A percentile compares a stretch with the other conserved stretches of the same genome.
These are phyloP conservation scores for Oryzias javanicus DNA, from an alignment of 2,113 vertebrate species.

Conservation along the genomic window DNA sequence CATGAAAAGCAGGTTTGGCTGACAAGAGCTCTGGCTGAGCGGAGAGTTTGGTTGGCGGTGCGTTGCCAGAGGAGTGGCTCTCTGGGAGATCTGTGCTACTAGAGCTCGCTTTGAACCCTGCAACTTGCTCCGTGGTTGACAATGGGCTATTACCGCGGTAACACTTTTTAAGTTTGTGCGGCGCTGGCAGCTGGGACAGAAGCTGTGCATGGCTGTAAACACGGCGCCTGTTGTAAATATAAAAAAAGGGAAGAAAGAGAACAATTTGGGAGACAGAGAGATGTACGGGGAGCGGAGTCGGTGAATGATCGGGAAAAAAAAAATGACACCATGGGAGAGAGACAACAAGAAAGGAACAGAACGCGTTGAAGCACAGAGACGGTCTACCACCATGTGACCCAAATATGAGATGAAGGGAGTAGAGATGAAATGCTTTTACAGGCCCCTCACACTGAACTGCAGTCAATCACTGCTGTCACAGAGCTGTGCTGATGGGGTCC, in stretches of 20 bases:
- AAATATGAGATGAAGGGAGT: slow-evolving; percentile 49
- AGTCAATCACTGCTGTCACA: slow-evolving; percentile 29
- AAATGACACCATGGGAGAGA: slow-evolving; percentile 25
- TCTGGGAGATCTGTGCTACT: slow-evolving; percentile 52
- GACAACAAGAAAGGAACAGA: slow-evolving; percentile 40
- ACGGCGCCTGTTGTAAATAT: slow-evolving; percentile 21
- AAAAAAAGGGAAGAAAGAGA: slow-evolving; percentile 1
- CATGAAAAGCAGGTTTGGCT: slow-evolving; percentile 58
- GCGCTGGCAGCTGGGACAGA: slow-evolving; percentile 29
- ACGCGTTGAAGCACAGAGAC: slow-evolving; percentile 23
- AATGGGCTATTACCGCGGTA: slow-evolving; percentile 47
- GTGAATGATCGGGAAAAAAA: background rate
- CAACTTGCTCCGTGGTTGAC: slow-evolving; percentile 38
- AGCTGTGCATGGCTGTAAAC: slow-evolving; percentile 17
- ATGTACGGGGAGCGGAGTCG: slow-evolving; percentile 3
- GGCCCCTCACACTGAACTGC: slow-evolving; percentile 9
- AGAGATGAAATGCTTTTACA: slow-evolving; percentile 16
- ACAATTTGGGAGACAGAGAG: slow-evolving; percentile 10
- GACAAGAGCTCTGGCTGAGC: slow-evolving; percentile 48
- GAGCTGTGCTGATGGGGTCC: slow-evolving; percentile 5
- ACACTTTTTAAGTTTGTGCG: slow-evolving; percentile 33
- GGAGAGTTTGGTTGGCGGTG: slow-evolving; percentile 38
- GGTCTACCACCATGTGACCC: slow-evolving; percentile 46
- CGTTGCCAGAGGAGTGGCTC: slow-evolving; percentile 36
- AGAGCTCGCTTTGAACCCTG: slow-evolving; percentile 53